Evolutionary conservation across 1,140 invertebrate genomes (phyloP).

Genomic region (Aphidius ervi): DNA sequence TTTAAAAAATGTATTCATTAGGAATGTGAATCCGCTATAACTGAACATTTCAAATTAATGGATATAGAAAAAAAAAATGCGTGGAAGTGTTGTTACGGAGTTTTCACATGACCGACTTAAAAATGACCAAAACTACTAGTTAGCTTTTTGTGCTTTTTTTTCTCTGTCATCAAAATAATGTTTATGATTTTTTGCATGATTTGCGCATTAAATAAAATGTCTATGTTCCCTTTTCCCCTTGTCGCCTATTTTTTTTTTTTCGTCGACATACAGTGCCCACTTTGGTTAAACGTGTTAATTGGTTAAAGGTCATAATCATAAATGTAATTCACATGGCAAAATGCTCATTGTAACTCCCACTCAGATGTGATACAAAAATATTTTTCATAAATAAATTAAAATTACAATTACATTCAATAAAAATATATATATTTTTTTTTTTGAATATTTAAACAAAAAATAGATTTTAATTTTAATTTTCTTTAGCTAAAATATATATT

Average conservation of each 20-base stretch:
- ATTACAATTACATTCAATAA: too few relatives aligned
- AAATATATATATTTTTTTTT: too few relatives aligned
- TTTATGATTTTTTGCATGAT: conserved; percentile 34
- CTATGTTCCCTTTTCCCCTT: background rate
- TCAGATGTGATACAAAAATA: too few relatives aligned
- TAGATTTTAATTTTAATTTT: too few relatives aligned
- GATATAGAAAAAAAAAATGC: background rate
- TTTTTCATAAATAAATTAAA: too few relatives aligned
- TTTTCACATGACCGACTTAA: conserved; percentile 43
- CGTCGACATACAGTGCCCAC: too few relatives aligned
- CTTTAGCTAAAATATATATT: too few relatives aligned
- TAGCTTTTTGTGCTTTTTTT: background rate
- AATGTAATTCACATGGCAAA: conserved; percentile 20
- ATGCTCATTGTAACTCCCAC: too few relatives aligned
- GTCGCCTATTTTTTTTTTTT: conserved; percentile 3
- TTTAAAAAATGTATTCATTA: too few relatives aligned
- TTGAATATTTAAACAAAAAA: too few relatives aligned
- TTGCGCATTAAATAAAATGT: conserved; percentile 30
- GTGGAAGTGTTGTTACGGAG: conserved; percentile 25
- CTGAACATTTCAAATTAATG: too few relatives aligned
- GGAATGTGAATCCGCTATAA: too few relatives aligned
- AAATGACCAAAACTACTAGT: conserved; percentile 2
- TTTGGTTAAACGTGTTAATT: conserved; percentile 32
- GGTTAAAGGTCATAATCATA: conserved; percentile 43
- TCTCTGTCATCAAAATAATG: conserved; percentile 19